phyloP scores from a whole-genome alignment of 2,888 invertebrate species.

The Antitype chi region DNA sequence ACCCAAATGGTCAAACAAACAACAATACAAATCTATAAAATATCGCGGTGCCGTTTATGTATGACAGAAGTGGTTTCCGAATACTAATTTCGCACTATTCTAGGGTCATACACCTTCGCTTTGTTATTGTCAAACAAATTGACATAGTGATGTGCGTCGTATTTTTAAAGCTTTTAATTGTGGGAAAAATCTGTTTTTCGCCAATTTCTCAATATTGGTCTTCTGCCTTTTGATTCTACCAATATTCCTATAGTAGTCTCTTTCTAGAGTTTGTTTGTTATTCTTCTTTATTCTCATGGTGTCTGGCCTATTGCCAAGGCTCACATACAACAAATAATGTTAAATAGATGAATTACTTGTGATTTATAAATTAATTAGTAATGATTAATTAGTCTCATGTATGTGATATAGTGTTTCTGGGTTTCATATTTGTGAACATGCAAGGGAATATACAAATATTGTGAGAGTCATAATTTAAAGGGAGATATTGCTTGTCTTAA shows the following conservation, averaged over 20 bases:
- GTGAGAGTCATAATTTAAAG: neutral
- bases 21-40: conserved; percentile 57
- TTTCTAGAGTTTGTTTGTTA: conserved; percentile 12
- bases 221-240: neutral
- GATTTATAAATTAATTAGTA: conserved; percentile 25
- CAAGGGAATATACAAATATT: neutral
- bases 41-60: conserved; percentile 49
- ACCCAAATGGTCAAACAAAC: conserved; percentile 53
- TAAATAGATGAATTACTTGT: conserved; percentile 21
- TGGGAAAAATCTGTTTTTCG: neutral
- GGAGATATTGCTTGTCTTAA: neutral
- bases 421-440: neutral
- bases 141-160: conserved; percentile 47
- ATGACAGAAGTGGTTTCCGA: conserved; percentile 53
- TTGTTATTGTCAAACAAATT: conserved; percentile 61
- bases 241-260: conserved; percentile 5
- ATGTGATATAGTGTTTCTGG: neutral
- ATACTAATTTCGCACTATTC: conserved; percentile 64
- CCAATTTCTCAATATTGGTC: neutral
- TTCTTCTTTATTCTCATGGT: neutral
- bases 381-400: neutral
- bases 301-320: conserved; percentile 34
- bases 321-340: conserved; percentile 20
- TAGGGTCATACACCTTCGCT: conserved; percentile 62
- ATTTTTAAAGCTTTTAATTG: conserved; percentile 34